Conservation (phyloP, 2,113 vertebrate genomes). For the Phalacrocorax pelagicus region DNA sequence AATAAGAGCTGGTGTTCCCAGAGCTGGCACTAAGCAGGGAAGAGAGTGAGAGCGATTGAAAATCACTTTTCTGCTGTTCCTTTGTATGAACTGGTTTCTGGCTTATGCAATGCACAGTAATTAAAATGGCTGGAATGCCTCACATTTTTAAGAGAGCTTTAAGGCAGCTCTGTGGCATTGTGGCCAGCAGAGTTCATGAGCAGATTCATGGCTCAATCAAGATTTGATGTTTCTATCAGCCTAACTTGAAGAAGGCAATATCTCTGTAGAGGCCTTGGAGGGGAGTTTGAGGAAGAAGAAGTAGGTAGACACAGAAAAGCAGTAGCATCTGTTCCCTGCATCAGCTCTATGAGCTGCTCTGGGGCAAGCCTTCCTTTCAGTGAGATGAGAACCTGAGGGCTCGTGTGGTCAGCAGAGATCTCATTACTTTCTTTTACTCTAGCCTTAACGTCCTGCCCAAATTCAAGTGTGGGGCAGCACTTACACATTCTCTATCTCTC, state of each 20-base stretch:
- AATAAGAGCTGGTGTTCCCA: conserved; percentile 49
- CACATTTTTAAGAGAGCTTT: conserved; percentile 73
- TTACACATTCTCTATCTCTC: neutral
- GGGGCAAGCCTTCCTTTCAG: neutral
- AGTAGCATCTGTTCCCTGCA: neutral
- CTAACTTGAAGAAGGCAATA: neutral
- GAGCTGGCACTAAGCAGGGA: conserved; percentile 25
- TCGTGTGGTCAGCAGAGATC: neutral
- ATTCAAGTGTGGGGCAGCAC: neutral
- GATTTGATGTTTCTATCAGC: neutral
- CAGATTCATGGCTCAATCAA: neutral
- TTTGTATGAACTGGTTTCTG: conserved; percentile 74
- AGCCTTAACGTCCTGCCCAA: neutral
- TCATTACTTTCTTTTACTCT: neutral
- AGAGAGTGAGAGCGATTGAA: conserved; percentile 60
- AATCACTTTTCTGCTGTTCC: conserved; percentile 72
- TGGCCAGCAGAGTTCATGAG: conserved; percentile 48
- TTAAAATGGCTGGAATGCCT: conserved; percentile 81
- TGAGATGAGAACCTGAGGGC: neutral
- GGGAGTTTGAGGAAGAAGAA: neutral
- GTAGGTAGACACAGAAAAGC: neutral
- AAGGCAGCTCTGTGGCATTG: conserved; percentile 58
- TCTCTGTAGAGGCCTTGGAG: neutral
- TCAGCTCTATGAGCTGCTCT: neutral
- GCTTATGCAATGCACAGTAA: conserved; percentile 75